Evolutionary conservation across 2,797 vertebrate genomes (phyloP).

Genomic region (Acrossocheilus wenchowensis): DNA sequence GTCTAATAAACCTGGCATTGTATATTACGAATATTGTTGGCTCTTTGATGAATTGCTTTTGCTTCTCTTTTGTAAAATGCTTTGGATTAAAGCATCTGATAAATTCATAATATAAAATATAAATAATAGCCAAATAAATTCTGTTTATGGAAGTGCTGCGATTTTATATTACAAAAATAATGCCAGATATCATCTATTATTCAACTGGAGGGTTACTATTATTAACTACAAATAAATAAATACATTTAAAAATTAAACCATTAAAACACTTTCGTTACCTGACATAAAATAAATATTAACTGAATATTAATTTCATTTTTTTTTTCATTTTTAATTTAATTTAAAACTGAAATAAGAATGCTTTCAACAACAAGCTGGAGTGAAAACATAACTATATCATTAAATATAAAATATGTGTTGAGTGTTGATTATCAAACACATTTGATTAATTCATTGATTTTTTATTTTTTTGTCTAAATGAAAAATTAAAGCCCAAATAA

Average conservation of each 20-base stretch:
- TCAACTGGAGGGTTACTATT: too few species aligned
- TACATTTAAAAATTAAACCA: too few species aligned
- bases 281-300: too few species aligned
- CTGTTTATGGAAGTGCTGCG: too few species aligned
- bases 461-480: too few species aligned
- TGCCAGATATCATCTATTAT: too few species aligned
- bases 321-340: background rate
- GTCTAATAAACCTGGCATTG: background rate
- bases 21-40: background rate
- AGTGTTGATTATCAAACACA: background rate
- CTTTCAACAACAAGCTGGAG: too few species aligned
- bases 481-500: too few species aligned
- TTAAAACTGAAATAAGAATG: background rate
- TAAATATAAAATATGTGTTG: background rate
- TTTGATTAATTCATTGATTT: background rate
- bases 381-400: background rate
- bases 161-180: too few species aligned
- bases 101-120: background rate
- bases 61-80: background rate
- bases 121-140: background rate
- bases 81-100: background rate
- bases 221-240: too few species aligned
- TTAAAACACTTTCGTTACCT: too few species aligned
- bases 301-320: too few species aligned
- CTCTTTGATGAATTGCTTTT: background rate